phyloP scores from a whole-genome alignment of 2,888 invertebrate genomes.

The Hydroisotoma schaefferi region DNA sequence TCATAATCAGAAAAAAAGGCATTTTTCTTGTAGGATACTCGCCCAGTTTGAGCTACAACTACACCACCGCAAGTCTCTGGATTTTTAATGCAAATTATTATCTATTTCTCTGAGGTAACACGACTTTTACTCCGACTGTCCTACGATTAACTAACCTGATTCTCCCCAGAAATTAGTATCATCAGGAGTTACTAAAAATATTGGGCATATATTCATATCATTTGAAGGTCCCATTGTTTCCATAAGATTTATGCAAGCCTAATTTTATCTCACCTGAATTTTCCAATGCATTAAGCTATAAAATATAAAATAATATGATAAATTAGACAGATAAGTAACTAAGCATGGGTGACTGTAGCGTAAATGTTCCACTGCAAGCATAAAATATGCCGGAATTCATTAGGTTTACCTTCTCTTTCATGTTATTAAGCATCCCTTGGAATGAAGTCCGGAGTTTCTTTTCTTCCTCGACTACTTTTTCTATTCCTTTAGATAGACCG shows the following conservation, averaged over 20 bases:
- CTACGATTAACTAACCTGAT: no score
- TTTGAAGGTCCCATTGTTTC: no score
- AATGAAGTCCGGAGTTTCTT: slow-evolving; percentile 8
- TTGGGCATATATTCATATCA: no score
- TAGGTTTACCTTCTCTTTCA: slow-evolving; percentile 20
- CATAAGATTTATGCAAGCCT: not conserved
- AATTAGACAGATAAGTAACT: not conserved
- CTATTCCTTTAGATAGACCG: slow-evolving; percentile 13
- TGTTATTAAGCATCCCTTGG: slow-evolving; percentile 7
- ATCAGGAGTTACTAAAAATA: slow-evolving; percentile 20
- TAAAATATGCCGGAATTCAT: no score
- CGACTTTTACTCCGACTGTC: no score
- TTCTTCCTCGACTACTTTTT: slow-evolving; percentile 19
- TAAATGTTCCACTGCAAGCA: no score
- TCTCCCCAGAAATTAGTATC: slow-evolving; percentile 22
- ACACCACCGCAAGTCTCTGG: slow-evolving; percentile 26
- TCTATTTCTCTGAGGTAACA: not conserved
- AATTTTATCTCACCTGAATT: slow-evolving; percentile 13
- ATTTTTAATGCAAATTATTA: not conserved
- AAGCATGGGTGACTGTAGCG: no score
- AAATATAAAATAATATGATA: not conserved
- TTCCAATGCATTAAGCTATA: slow-evolving; percentile 12
- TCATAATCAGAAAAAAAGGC: slow-evolving; percentile 19
- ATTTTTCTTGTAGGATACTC: slow-evolving; percentile 20
- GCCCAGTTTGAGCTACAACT: slow-evolving; percentile 28